Conservation (phyloP, 2,797 vertebrate genomes). For the Sebastes dallii region DNA sequence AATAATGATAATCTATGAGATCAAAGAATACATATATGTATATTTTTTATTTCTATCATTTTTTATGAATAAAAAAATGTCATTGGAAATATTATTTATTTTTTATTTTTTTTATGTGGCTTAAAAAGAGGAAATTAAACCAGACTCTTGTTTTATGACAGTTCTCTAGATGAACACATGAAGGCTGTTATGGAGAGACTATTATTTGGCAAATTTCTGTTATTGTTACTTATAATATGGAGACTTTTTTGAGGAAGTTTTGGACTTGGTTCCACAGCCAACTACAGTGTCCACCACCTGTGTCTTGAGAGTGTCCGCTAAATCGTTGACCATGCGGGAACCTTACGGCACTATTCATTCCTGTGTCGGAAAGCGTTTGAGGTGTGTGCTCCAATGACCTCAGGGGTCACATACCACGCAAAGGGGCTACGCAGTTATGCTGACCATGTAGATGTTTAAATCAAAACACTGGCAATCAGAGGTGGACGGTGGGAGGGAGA, state of each 20-base stretch:
- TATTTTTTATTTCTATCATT: not conserved
- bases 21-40: not conserved
- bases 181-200: not conserved
- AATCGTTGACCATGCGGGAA: constrained; percentile 39
- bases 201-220: not conserved
- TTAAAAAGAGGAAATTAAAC: not conserved
- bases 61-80: not conserved
- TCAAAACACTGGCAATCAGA: constrained; percentile 68
- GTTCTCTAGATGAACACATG: not conserved
- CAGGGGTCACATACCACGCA: constrained; percentile 72
- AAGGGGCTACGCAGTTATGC: constrained; percentile 70
- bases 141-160: not conserved
- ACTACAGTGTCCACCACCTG: constrained; percentile 41
- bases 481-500: constrained; percentile 24
- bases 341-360: constrained; percentile 51
- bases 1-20: not conserved
- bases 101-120: not conserved
- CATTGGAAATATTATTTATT: not conserved
- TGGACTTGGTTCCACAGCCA: not conserved
- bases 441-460: constrained; percentile 78
- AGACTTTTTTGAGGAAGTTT: not conserved
- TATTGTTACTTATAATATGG: not conserved
- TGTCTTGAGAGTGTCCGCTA: constrained; percentile 23
- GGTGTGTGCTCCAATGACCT: constrained; percentile 75
- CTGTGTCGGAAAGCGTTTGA: constrained; percentile 59